Percentiles rank a stretch among this genome's conserved stretches.
These are phyloP conservation scores for Platorchestia sp. DNA, from an alignment of 1,140 invertebrate species.

Conservation along the genomic window DNA sequence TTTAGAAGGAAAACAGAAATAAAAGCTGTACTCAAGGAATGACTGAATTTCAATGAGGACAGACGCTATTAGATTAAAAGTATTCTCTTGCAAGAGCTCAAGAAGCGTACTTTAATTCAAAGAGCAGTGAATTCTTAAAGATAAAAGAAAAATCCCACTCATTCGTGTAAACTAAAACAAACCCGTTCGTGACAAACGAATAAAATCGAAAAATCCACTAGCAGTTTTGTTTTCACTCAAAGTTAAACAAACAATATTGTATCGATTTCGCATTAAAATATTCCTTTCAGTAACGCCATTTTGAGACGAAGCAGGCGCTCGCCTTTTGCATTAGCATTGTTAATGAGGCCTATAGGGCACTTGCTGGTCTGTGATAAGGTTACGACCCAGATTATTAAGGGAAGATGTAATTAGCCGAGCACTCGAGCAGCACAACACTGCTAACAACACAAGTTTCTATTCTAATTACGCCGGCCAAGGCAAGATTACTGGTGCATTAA, in stretches of 20 bases:
- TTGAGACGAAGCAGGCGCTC: not conserved
- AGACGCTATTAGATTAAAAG: too few species aligned
- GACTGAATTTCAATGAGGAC: too few species aligned
- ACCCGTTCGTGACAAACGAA: not conserved
- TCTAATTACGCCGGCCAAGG: not conserved
- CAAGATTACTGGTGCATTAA: slow-evolving; percentile 24
- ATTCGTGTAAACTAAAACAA: not conserved
- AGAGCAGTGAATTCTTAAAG: too few species aligned
- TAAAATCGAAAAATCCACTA: not conserved
- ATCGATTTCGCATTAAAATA: not conserved
- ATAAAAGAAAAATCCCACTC: too few species aligned
- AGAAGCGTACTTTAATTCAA: too few species aligned
- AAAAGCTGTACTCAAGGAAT: too few species aligned
- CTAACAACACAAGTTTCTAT: slow-evolving; percentile 47
- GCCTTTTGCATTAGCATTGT: slow-evolving; percentile 56
- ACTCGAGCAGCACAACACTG: not conserved
- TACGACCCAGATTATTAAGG: slow-evolving; percentile 38
- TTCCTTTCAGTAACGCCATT: not conserved
- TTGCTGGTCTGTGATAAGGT: slow-evolving; percentile 21
- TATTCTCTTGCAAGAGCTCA: too few species aligned
- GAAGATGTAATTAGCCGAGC: not conserved
- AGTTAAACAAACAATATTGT: not conserved
- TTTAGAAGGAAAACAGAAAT: too few species aligned
- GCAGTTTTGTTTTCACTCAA: not conserved
- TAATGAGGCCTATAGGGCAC: slow-evolving; percentile 27